Evolutionary conservation across 2,113 vertebrate genomes (phyloP).

Genomic region (Dicentrarchus labrax): DNA sequence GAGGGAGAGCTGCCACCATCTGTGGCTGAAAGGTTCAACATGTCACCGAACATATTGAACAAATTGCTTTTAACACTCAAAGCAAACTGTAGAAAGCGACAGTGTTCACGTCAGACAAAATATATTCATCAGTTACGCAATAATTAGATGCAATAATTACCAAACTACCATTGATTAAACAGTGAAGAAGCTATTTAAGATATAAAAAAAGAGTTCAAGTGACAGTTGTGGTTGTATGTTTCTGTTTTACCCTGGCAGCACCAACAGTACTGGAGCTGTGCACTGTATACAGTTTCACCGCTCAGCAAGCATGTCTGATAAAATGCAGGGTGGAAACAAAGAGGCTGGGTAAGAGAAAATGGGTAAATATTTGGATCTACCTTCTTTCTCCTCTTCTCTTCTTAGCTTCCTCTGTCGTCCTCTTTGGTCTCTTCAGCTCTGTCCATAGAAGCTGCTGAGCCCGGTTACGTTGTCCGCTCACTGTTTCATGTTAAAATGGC

Average conservation of each 20-base stretch:
- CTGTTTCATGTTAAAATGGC: no score
- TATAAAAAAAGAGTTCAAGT: no score
- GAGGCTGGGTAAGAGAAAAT: not conserved
- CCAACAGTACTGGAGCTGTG: not conserved
- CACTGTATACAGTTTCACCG: not conserved
- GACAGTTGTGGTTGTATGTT: not conserved
- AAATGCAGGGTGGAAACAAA: no score
- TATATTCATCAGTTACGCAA: not conserved
- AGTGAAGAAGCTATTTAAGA: no score
- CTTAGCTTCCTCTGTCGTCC: no score
- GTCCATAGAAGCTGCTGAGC: no score
- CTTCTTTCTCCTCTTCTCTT: no score
- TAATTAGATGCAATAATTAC: no score
- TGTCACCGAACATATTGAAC: not conserved
- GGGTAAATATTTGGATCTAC: not conserved
- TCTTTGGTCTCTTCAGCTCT: no score
- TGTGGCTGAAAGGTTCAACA: conserved; percentile 5
- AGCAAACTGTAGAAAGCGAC: not conserved
- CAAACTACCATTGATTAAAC: no score
- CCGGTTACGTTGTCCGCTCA: no score
- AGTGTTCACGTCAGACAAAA: not conserved
- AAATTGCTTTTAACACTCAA: not conserved
- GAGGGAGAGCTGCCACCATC: conserved; percentile 1
- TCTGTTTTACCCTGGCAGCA: not conserved
- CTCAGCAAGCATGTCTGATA: not conserved